These are phyloP conservation scores for Budorcas taxicolor DNA, from an alignment of 2,113 vertebrate genomes.

Conservation along the genomic window DNA sequence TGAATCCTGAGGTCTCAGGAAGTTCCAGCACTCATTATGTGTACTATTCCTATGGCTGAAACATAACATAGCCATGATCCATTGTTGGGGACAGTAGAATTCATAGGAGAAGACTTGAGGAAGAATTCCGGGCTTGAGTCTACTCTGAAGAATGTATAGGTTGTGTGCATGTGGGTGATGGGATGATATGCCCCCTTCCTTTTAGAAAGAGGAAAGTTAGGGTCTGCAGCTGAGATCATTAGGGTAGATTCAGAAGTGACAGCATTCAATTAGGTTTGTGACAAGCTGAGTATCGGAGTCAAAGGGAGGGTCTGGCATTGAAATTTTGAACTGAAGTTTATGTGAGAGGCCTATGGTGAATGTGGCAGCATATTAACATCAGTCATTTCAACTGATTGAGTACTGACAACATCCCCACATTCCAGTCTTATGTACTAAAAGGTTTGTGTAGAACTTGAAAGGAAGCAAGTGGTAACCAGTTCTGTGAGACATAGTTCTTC, in stretches of 20 bases:
- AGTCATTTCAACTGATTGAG: no score
- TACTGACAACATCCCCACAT: no score
- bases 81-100: background rate
- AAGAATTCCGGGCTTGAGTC: background rate
- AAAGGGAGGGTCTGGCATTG: background rate
- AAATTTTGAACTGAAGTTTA: no score
- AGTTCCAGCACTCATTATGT: background rate
- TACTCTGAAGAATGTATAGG: background rate
- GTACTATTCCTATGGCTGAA: background rate
- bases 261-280: background rate
- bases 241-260: background rate
- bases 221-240: no score
- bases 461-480: no score
- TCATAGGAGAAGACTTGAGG: background rate
- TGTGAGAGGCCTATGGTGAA: no score
- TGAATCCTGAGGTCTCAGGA: background rate
- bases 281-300: background rate
- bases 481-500: no score
- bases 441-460: no score
- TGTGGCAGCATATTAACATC: no score
- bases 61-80: background rate
- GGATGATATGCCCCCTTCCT: accelerated
- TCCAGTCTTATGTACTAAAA: no score
- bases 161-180: background rate
- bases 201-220: background rate